Conservation (phyloP, 1,140 invertebrate species). For the Leguminivora glycinivorella region DNA sequence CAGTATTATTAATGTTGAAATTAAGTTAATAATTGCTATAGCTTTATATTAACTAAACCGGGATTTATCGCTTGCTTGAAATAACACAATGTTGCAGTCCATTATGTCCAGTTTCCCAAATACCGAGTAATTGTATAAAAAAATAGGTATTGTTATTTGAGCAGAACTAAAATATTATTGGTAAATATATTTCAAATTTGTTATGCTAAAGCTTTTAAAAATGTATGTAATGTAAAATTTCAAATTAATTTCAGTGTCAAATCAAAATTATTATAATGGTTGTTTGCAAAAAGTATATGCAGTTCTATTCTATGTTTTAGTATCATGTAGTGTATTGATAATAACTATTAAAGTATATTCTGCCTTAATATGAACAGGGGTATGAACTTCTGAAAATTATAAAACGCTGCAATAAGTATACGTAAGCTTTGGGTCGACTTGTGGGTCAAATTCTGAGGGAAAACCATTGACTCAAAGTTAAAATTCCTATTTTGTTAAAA, state of each 20-base stretch:
- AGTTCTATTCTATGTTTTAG: neutral
- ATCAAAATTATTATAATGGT: neutral
- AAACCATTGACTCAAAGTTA: too few relatives aligned
- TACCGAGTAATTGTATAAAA: too few relatives aligned
- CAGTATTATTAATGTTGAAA: slow-evolving; percentile 16
- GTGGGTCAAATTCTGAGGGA: neutral
- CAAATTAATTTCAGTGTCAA: neutral
- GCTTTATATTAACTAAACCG: too few relatives aligned
- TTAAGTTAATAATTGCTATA: neutral
- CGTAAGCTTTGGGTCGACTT: slow-evolving; percentile 9
- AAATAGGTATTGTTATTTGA: too few relatives aligned
- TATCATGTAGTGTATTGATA: neutral
- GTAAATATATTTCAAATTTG: neutral
- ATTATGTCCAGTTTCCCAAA: too few relatives aligned
- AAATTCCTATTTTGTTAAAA: too few relatives aligned
- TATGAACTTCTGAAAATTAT: neutral
- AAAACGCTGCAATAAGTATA: neutral
- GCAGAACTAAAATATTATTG: too few relatives aligned
- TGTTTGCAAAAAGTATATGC: neutral
- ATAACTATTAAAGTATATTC: neutral
- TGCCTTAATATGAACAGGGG: neutral
- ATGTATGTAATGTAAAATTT: neutral
- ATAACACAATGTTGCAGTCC: neutral
- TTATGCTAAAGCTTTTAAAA: neutral
- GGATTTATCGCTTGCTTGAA: neutral